phyloP scores from a whole-genome alignment of 1,140 invertebrate species.

The Homalodisca vitripennis region DNA sequence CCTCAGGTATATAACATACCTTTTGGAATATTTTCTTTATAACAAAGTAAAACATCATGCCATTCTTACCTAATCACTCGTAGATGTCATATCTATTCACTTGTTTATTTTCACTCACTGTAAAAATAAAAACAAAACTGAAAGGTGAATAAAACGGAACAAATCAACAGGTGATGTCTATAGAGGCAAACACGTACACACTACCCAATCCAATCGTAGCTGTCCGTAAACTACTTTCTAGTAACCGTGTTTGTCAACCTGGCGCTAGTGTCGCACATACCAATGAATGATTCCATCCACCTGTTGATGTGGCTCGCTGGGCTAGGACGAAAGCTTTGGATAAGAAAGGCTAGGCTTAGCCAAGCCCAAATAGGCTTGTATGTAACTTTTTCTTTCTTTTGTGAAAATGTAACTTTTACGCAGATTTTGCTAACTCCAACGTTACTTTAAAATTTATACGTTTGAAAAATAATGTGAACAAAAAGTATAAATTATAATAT shows the following conservation, averaged over 20 bases:
- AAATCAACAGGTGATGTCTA: not conserved
- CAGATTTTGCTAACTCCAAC: no score
- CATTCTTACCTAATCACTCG: not conserved
- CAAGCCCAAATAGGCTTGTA: no score
- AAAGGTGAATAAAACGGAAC: not conserved
- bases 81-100: not conserved
- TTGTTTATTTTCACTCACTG: not conserved
- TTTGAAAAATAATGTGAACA: no score
- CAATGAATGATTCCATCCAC: not conserved
- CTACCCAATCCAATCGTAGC: not conserved
- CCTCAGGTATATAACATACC: no score
- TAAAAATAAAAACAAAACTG: not conserved
- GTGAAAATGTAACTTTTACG: no score
- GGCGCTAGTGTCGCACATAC: slow-evolving; percentile 14
- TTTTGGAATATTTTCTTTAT: no score
- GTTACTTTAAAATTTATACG: no score
- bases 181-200: not conserved
- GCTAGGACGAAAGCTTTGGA: no score
- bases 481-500: no score
- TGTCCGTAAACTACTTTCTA: slow-evolving; percentile 14
- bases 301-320: not conserved
- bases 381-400: no score
- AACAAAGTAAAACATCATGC: not conserved
- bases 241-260: slow-evolving; percentile 12
- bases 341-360: no score